phyloP scores from a whole-genome alignment of 2,797 vertebrate species.

The Sphenodon punctatus region DNA sequence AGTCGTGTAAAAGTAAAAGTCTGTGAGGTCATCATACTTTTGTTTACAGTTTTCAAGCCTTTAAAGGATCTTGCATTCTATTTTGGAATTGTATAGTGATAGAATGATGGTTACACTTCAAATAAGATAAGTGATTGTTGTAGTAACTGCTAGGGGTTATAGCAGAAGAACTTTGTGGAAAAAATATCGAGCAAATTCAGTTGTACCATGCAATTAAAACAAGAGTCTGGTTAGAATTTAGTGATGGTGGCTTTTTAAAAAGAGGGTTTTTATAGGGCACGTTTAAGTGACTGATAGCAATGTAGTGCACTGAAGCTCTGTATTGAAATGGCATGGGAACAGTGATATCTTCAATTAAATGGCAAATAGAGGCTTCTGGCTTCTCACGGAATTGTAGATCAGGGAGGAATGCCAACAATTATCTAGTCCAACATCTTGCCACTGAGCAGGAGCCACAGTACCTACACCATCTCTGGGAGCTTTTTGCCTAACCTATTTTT shows the following conservation, averaged over 20 bases:
- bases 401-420: no score
- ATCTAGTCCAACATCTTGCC: no score
- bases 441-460: no score
- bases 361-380: no score
- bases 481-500: no score
- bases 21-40: no score
- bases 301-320: no score
- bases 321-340: no score
- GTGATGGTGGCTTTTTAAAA: neutral
- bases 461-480: no score
- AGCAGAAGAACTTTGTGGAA: neutral
- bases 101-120: conserved; percentile 3
- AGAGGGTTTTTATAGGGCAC: neutral
- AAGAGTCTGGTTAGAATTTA: neutral
- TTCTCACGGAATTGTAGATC: no score
- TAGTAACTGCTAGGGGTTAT: neutral
- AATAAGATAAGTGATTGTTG: conserved; percentile 1
- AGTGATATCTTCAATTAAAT: no score
- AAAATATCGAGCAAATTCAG: conserved; percentile 27
- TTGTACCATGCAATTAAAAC: neutral
- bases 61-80: conserved; percentile 34
- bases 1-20: conserved; percentile 45
- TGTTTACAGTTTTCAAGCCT: conserved; percentile 20
- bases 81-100: conserved; percentile 21
- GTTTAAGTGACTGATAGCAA: neutral